These are phyloP conservation scores for Drosophila colorata DNA, from an alignment of 2,888 invertebrate species.

Conservation along the genomic window DNA sequence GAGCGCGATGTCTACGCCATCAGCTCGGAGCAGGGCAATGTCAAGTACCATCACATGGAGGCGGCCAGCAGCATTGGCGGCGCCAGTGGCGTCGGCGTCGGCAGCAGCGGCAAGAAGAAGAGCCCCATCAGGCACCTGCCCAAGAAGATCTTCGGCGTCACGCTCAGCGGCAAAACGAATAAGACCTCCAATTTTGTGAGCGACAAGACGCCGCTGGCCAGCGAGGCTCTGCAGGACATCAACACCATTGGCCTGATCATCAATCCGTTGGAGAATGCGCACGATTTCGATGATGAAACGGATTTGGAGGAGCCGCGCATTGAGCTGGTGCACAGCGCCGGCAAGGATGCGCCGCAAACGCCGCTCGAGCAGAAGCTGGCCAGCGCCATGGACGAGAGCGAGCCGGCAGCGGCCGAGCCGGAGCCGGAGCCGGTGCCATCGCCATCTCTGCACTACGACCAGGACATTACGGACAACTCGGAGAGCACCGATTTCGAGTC, in stretches of 20 bases:
- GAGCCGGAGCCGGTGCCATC: conserved; percentile 60
- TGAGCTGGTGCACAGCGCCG: conserved; percentile 47
- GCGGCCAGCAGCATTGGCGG: conserved; percentile 61
- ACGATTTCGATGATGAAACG: conserved; percentile 83
- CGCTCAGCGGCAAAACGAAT: conserved; percentile 83
- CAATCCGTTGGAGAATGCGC: conserved; percentile 87
- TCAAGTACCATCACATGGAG: conserved; percentile 86
- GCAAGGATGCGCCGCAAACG: conserved; percentile 58
- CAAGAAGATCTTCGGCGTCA: conserved; percentile 85
- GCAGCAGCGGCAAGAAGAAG: conserved; percentile 78
- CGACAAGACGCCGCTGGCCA: conserved; percentile 72
- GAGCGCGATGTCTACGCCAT: conserved; percentile 91
- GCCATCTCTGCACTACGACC: conserved; percentile 67
- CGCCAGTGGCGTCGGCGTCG: not conserved
- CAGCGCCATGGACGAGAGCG: conserved; percentile 69
- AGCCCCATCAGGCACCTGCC: conserved; percentile 84
- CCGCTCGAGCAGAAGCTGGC: conserved; percentile 71
- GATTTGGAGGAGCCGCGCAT: conserved; percentile 76
- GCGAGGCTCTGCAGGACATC: conserved; percentile 67
- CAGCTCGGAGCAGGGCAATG: conserved; percentile 92
- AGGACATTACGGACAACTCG: conserved; percentile 83
- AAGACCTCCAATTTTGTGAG: conserved; percentile 85
- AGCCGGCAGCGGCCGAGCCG: conserved; percentile 33
- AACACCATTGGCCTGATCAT: conserved; percentile 88
- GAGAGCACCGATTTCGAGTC: conserved; percentile 84